Percentiles rank a stretch among this genome's conserved stretches.
Conservation (phyloP, 2,113 vertebrate species). For the Oncorhynchus keta region DNA sequence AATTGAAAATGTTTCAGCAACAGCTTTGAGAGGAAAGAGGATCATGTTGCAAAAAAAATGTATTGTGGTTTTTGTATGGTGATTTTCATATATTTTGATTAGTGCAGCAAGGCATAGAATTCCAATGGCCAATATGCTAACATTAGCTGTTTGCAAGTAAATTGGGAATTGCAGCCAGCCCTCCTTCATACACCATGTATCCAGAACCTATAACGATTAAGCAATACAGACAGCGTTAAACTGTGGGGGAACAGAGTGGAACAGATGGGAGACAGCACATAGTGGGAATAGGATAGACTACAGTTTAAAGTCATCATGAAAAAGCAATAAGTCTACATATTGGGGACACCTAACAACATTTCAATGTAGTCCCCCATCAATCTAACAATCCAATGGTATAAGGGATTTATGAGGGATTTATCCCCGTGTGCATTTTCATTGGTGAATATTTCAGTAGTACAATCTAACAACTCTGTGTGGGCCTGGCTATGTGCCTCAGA, state of each 20-base stretch:
- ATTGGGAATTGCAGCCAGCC: neutral
- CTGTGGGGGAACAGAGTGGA: neutral
- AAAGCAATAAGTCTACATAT: neutral
- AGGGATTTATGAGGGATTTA: too few relatives aligned
- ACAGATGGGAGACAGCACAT: neutral
- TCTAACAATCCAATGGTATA: too few relatives aligned
- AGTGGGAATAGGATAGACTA: neutral
- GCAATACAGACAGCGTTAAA: neutral
- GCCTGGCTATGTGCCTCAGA: too few relatives aligned
- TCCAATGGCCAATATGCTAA: too few relatives aligned
- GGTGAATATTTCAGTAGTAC: too few relatives aligned
- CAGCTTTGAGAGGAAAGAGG: slow-evolving; percentile 7
- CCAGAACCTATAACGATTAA: neutral
- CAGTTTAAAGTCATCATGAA: neutral
- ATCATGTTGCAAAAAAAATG: neutral
- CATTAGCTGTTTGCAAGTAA: neutral
- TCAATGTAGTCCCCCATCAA: too few relatives aligned
- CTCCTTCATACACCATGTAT: neutral
- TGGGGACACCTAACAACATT: too few relatives aligned
- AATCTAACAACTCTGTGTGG: too few relatives aligned
- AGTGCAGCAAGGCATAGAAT: neutral
- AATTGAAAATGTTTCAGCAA: slow-evolving; percentile 12
- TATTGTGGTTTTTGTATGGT: neutral
- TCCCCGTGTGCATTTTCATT: too few relatives aligned
- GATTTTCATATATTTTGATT: neutral